Base-by-base conservation (phyloP, 2,888 invertebrate genomes). In the Clitarchus hookeri region DNA sequence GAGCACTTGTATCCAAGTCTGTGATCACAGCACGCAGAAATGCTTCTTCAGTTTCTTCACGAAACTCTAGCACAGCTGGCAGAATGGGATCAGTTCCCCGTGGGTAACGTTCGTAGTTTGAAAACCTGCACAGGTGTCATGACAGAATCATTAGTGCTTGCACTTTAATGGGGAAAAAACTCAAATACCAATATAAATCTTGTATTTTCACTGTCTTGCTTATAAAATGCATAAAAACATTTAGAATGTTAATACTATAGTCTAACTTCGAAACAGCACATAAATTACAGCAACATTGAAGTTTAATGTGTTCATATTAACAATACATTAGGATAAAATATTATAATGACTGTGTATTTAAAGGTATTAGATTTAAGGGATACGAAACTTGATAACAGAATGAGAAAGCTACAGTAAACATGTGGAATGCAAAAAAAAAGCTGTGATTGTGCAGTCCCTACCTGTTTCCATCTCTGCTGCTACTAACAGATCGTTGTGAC, bases 21-120 rank as follows among this genome's bases (percentile, higher is more conserved):
- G 96, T 95, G 90, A 98, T 95, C 88, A 98, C 96, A 80, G 97
- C 95, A 87, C 96, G 95, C 85, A 99, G 93, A 92, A 99, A 98
- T 89, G 96, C 95, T 91, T 98, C 97, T 92, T 99, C 99, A 36
- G 97, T 97, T 89, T 97, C 97, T 92, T 99, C 98, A 44, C 97
- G 96, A 92, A 98, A 98, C 92, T 98, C 98, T 89, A 99, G 92
- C 36, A 98, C 97, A 0, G 98, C 98, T 9, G 99, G 99, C 88
- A 99, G 93, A 89, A 98, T 98, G 36, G 97, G 96, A 92, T 98
- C 97, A 89, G 96, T 96, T 4, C 97, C 97, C 36, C 87, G 86
- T 16, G 94, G 93, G 89, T 93, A 93, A 83, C 93, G 91, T 87
- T 93, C 93, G 89, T 92, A 91, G 87, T 91, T 92, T 16, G 92